These are phyloP conservation scores for Danio choprae DNA, from an alignment of 2,797 vertebrate species.

Conservation along the genomic window DNA sequence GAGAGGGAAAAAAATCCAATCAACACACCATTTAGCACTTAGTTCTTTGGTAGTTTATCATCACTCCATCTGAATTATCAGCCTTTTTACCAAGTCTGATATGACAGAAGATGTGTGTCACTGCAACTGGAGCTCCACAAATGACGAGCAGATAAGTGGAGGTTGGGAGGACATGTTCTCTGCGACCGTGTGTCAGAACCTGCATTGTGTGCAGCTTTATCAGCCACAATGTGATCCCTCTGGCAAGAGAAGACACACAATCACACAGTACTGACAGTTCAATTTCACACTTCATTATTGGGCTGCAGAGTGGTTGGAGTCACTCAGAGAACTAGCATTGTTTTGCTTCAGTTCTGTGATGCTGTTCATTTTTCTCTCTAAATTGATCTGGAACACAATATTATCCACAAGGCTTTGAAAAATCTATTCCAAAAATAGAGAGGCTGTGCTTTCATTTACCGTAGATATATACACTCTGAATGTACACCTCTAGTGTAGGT, in stretches of 20 bases:
- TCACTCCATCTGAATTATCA: conserved; percentile 38
- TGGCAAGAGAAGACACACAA: conserved; percentile 61
- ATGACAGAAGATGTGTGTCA: conserved; percentile 39
- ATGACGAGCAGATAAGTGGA: conserved; percentile 55
- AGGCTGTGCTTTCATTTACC: conserved; percentile 50
- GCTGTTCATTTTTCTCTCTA: conserved; percentile 62
- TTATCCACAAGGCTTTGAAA: conserved; percentile 58
- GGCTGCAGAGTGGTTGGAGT: conserved; percentile 57
- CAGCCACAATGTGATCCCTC: conserved; percentile 60
- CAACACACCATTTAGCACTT: conserved; percentile 29
- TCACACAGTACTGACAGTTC: conserved; percentile 67
- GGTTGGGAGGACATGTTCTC: conserved; percentile 60
- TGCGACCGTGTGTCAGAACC: conserved; percentile 58
- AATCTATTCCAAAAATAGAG: conserved; percentile 55
- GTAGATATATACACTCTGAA: neutral
- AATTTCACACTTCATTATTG: conserved; percentile 70
- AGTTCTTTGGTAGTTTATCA: conserved; percentile 21
- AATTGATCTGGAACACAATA: conserved; percentile 63
- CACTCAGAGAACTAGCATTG: conserved; percentile 62
- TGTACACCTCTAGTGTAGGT: conserved; percentile 2
- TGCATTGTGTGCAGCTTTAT: conserved; percentile 61
- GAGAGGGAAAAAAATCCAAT: conserved; percentile 28
- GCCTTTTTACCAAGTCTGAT: conserved; percentile 37
- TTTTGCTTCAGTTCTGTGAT: conserved; percentile 63
- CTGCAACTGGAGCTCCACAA: conserved; percentile 34